phyloP scores from a whole-genome alignment of 1,140 invertebrate species.

The Cyphomyrmex costatus region DNA sequence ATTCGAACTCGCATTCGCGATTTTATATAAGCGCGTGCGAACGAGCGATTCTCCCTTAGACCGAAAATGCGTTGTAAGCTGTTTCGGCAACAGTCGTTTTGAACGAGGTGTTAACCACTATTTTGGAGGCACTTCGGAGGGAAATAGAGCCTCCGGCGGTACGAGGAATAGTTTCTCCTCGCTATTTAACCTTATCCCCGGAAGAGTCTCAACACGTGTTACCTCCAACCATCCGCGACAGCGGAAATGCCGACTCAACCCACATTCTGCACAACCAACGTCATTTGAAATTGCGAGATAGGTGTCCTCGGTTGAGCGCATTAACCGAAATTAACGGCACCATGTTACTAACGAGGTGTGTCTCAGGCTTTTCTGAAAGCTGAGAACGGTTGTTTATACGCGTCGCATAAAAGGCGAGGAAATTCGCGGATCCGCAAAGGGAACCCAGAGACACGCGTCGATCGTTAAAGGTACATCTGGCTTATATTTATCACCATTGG shows the following conservation, averaged over 20 bases:
- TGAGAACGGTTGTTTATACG: background rate
- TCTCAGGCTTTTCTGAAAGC: background rate
- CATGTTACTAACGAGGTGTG: background rate
- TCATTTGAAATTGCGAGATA: constrained; percentile 3
- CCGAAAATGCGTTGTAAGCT: background rate
- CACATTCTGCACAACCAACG: background rate
- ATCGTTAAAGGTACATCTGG: background rate
- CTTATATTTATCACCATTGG: no score
- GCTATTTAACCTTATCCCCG: constrained; percentile 26
- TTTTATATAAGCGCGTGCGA: background rate
- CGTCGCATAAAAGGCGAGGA: background rate
- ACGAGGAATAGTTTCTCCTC: constrained; percentile 7
- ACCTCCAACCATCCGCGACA: background rate
- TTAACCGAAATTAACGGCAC: background rate
- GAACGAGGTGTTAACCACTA: constrained; percentile 10
- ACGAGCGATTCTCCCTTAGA: background rate
- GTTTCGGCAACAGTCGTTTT: constrained; percentile 29
- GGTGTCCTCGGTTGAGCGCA: background rate
- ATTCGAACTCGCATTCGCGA: background rate
- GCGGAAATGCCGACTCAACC: background rate
- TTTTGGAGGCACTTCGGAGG: constrained; percentile 15
- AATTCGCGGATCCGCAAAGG: background rate
- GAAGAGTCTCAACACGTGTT: constrained; percentile 14
- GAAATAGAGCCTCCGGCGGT: background rate
- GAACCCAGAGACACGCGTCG: background rate